Base-by-base conservation (phyloP, 2,113 vertebrate genomes). In the Sorex fumeus region DNA sequence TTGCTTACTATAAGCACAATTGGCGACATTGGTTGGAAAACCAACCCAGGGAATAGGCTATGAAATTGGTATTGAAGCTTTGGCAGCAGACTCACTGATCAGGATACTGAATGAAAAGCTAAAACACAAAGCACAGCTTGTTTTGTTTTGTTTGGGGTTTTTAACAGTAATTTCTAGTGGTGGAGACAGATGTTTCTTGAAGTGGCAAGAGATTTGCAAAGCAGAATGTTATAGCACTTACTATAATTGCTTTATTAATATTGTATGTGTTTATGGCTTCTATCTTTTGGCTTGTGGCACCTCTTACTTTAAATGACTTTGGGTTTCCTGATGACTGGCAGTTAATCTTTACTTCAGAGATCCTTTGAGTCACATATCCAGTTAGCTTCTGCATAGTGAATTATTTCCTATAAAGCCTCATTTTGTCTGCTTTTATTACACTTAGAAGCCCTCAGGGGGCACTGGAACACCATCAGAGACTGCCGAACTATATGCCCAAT, bases 181-280 rank as follows among this genome's bases (percentile, higher is more conserved):
- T 81, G 43, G 95, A 96, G 95, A 97, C 96, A 97, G 96, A 97
- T 96, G 96, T 97, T 97, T 94, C 95, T 96, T 92, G 70, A 97
- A 96, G 89, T 95, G 87, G 94, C 95, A 93, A 92, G 95, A 97
- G 95, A 96, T 95, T 96, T 96, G 93, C 91, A 81, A 93, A 92
- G 91, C 95, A 96, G 95, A 95, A 94, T 75, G 84, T 87, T 92
- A 91, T 75, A 91, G 89, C 93, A 96, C 95, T 97, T 97, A 97
- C 94, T 70, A 76, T 96, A 97, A 97, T 96, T 96, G 95, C 95
- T 95, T 96, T 97, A 97, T 96, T 96, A 96, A 97, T 96, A 95
- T 95, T 96, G 93, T 60, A 97, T 96, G 92, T 84, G 84, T 93
- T 95, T 93, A 95, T 81, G 81, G 90, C 82, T 94, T 95, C 91